phyloP scores from a whole-genome alignment of 1,140 invertebrate species.

The Drosophila sp. region DNA sequence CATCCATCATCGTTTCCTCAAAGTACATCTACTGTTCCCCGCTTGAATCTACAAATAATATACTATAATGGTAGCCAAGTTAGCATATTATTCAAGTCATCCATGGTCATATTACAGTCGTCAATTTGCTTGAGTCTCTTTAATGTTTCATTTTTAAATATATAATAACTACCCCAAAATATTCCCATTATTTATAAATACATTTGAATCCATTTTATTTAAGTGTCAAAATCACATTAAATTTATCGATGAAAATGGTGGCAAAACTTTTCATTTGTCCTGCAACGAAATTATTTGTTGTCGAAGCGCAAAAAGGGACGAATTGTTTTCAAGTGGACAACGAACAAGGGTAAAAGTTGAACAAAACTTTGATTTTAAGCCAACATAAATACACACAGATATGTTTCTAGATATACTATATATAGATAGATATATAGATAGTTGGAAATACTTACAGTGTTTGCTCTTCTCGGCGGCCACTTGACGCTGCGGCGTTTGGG shows the following conservation, averaged over 20 bases:
- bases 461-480: constrained; percentile 83
- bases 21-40: too few species aligned
- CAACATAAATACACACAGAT: constrained; percentile 15
- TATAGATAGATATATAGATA: constrained; percentile 5
- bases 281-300: constrained; percentile 24
- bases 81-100: too few species aligned
- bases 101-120: too few species aligned
- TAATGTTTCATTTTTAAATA: too few species aligned
- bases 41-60: too few species aligned
- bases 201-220: constrained; percentile 25
- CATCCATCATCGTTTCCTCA: too few species aligned
- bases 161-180: too few species aligned
- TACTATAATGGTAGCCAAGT: too few species aligned
- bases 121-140: too few species aligned
- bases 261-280: constrained; percentile 35
- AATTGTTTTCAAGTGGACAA: constrained; percentile 38
- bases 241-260: neutral
- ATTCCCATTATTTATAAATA: constrained; percentile 3
- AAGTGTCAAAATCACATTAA: constrained; percentile 22
- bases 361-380: constrained; percentile 36
- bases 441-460: constrained; percentile 75
- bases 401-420: constrained; percentile 4
- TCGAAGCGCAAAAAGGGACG: constrained; percentile 22
- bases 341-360: constrained; percentile 39
- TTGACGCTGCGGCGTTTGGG: constrained; percentile 70